Base-by-base conservation (phyloP, 2,797 vertebrate genomes). In the Trachurus trachurus region DNA sequence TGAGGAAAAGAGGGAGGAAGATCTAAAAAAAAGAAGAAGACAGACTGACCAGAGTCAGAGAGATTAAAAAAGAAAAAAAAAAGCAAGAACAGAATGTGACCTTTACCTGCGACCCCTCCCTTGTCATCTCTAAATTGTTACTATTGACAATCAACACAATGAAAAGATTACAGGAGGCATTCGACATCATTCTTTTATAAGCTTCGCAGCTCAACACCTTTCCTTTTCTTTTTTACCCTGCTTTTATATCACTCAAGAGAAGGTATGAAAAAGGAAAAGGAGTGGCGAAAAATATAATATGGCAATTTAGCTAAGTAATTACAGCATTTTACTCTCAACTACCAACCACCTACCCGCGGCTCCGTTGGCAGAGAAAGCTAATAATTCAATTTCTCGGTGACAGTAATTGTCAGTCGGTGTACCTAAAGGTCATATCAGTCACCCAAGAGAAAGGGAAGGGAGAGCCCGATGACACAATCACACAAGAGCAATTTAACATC, bases 271-370 rank as follows among this genome's bases (percentile, higher is more conserved):
- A 81, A 71, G 85, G 80, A 76, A 94, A 89, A 92, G 89, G 87
- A 90, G 88, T 87, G 88, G 83, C 76, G 56, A 89, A 95, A 94
- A 93, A 94, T 94, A 95, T 95, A 95, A 96, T 95, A 95, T 89
- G 90, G 93, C 95, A 95, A 96, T 96, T 96, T 95, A 94, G 92
- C 93, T 94, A 95, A 96, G 94, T 96, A 96, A 96, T 96, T 95
- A 95, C 92, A 90, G 93, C 94, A 84, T 95, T 96, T 95, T 94
- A 95, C 90, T 92, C 85, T 88, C 89, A 93, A 92, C 93, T 87
- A 92, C 84, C 89, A 88, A 86, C 90, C 92, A 92, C 93, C 94
- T 92, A 94, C 94, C 91, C 83, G 80, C 85, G 69, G 91, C 94
- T 92, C 78, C 73, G 85, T 90, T 89, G 89, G 90, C 89, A 90